A percentile compares a stretch with the other conserved stretches of the same genome.
Conservation (phyloP, 1,140 invertebrate species). For the Sminthurides bifidus region DNA sequence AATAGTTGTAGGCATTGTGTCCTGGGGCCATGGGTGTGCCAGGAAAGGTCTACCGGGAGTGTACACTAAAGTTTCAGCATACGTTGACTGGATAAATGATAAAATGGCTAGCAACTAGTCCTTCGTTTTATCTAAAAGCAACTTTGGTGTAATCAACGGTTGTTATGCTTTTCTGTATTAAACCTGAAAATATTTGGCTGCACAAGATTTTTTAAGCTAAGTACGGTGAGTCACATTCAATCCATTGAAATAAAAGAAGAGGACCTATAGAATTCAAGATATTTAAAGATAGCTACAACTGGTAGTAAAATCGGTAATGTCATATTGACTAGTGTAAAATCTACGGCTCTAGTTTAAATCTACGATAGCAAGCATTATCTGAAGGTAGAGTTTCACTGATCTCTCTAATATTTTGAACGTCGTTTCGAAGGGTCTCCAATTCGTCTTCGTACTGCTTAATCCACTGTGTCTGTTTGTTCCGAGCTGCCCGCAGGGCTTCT, state of each 20-base stretch:
- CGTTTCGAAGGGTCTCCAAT: constrained; percentile 53
- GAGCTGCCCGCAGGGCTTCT: constrained; percentile 20
- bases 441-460: constrained; percentile 73
- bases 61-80: constrained; percentile 7
- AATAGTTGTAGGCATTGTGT: constrained; percentile 19
- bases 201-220: not conserved
- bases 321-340: not conserved
- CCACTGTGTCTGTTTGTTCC: constrained; percentile 55
- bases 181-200: not conserved
- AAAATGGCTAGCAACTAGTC: constrained; percentile 7
- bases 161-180: not conserved
- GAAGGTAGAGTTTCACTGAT: constrained; percentile 67
- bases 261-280: not conserved
- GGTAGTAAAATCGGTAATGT: not conserved
- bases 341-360: constrained; percentile 41
- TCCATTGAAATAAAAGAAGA: not conserved
- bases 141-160: not conserved
- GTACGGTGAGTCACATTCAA: not conserved
- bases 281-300: not conserved
- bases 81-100: constrained; percentile 12
- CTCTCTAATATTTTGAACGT: constrained; percentile 75
- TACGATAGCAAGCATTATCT: constrained; percentile 60
- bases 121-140: not conserved
- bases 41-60: constrained; percentile 8
- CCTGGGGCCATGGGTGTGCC: constrained; percentile 17